Evolutionary conservation across 2,888 invertebrate genomes (phyloP).

Genomic region (Adelognathus sp.): DNA sequence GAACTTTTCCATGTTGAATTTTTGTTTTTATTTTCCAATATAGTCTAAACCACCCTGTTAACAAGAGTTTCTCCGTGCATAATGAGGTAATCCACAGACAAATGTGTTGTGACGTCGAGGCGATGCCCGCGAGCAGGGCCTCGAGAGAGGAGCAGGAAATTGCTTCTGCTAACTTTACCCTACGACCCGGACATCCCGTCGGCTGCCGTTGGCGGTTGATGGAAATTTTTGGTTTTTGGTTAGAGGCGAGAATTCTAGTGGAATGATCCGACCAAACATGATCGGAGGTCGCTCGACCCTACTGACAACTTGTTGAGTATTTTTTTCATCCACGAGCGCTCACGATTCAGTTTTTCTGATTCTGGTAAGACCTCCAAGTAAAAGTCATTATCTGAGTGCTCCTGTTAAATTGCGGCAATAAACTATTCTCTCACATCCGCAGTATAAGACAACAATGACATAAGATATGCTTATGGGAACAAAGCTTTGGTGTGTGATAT

Average conservation of each 20-base stretch:
- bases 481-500: too few species aligned
- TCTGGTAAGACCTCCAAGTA: too few species aligned
- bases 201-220: not conserved
- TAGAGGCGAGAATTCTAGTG: not conserved
- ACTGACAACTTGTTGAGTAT: constrained; percentile 30
- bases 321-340: not conserved
- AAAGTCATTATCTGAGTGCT: too few species aligned
- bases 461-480: too few species aligned
- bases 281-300: constrained; percentile 18
- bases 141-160: not conserved
- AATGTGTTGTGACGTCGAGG: not conserved
- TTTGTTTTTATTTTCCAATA: not conserved
- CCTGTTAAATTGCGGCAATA: too few species aligned
- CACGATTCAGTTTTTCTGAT: not conserved
- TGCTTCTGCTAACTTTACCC: not conserved
- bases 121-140: not conserved
- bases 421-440: too few species aligned
- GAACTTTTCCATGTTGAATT: not conserved
- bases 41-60: not conserved
- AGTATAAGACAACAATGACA: too few species aligned
- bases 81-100: not conserved
- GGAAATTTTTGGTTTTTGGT: not conserved
- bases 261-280: constrained; percentile 23
- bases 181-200: not conserved
- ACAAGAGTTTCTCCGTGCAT: not conserved